A percentile compares a stretch with the other conserved stretches of the same genome.
Conservation (phyloP, 2,113 vertebrate species). For the Accipiter cooperii region DNA sequence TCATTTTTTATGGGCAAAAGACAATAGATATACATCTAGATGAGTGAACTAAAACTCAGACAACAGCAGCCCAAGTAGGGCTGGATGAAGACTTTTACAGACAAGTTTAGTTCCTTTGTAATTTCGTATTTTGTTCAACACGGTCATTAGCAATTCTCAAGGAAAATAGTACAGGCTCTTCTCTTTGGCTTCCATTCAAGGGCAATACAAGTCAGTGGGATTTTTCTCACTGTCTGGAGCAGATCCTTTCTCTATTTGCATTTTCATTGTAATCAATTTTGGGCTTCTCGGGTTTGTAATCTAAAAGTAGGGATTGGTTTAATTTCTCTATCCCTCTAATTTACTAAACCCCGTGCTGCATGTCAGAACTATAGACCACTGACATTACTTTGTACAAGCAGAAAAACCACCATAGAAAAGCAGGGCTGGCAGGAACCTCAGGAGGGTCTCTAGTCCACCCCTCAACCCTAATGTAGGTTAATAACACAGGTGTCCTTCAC, state of each 20-base stretch:
- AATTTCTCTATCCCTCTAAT: background rate
- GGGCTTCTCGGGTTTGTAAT: background rate
- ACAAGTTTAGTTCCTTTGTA: background rate
- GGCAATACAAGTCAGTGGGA: background rate
- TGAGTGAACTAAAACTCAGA: background rate
- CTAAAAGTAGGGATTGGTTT: background rate
- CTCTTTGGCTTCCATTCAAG: background rate
- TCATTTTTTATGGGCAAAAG: background rate
- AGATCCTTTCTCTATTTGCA: background rate
- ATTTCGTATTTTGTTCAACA: background rate
- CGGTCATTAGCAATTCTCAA: background rate
- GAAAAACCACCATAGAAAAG: background rate
- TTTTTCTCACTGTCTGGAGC: background rate
- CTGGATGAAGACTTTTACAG: background rate
- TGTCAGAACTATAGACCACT: background rate
- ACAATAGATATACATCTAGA: background rate
- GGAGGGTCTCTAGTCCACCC: background rate
- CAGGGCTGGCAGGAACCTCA: background rate
- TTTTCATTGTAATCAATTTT: background rate
- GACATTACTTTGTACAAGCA: background rate
- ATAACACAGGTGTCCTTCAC: background rate
- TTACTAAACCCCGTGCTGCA: background rate
- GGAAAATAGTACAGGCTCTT: background rate
- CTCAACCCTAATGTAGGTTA: accelerated
- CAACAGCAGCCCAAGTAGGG: background rate